phyloP scores from a whole-genome alignment of 2,113 vertebrate genomes.

The Toxotes jaculatrix region DNA sequence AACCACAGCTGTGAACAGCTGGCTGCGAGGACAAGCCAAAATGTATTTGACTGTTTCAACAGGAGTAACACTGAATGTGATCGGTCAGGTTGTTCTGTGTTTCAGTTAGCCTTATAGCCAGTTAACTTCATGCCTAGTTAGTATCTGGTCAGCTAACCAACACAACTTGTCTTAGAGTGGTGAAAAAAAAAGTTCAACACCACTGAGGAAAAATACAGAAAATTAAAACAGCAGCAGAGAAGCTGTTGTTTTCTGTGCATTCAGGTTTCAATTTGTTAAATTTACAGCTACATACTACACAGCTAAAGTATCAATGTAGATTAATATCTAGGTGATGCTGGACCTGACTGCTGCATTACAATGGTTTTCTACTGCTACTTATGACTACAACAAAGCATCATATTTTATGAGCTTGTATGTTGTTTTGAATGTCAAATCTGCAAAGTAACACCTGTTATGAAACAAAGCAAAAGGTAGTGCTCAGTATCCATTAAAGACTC shows the following conservation, averaged over 20 bases:
- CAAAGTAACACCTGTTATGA: too few species aligned
- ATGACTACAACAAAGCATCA: too few species aligned
- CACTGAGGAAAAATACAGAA: background rate
- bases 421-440: too few species aligned
- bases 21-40: constrained; percentile 9
- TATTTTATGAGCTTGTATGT: too few species aligned
- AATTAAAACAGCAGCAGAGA: background rate
- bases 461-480: too few species aligned
- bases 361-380: too few species aligned
- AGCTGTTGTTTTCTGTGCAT: background rate
- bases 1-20: constrained; percentile 47
- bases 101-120: background rate
- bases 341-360: too few species aligned
- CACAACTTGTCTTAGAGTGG: background rate
- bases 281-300: too few species aligned
- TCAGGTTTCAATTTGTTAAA: background rate
- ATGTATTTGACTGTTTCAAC: background rate
- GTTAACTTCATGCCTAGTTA: background rate
- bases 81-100: background rate
- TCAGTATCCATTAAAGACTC: too few species aligned
- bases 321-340: background rate
- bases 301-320: background rate
- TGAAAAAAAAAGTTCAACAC: background rate
- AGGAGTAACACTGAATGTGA: background rate
- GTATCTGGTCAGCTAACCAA: background rate